Evolutionary conservation across 2,797 vertebrate genomes (phyloP), one percentile per base, ranked within the genome.

Genomic region (Masticophis lateralis): DNA sequence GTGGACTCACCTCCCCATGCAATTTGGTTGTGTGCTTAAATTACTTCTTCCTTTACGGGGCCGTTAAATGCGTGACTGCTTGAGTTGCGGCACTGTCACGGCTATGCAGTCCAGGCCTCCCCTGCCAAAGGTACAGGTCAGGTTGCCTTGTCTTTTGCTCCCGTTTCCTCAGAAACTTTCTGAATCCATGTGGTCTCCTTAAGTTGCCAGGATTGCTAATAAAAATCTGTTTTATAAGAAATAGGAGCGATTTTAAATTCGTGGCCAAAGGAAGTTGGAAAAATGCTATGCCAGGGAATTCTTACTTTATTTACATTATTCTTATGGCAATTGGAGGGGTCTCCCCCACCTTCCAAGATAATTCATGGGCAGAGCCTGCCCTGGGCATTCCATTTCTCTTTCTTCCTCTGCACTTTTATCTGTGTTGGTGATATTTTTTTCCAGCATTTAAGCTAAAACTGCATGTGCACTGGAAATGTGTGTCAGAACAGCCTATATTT

Each of bases 51-150:
- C 90, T 93, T 95, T 96, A 91, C 87, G 91, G 92, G 63, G 57
- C 95, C 93, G 53, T 88, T 93, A 94, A 96, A 96, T 94, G 94
- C 96, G 66, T 95, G 94, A 87, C 69, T 92, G 88, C 93, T 94
- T 43, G 79, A 87, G 90, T 63, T 94, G 28, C 0, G 63, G 13
- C 28, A 88, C 1, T n/a, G 69, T 93, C 86, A 5, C 37, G 59
- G 43, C 93, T 88, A 79, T 87, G 88, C 37, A 91, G 89, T 2
- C 56, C 28, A 10, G 53, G n/a, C 28, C 53, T 37, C 69, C 66
- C 51, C 28, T 11, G 3, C 5, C 18, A 79, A n/a, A 10, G 51
- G 1, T 37, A 5, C 37, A 2, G 28, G 8, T 16, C n/a, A 28
- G 66, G 4, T 12, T 27, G 9, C 27, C 32, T 57, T 8, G 1